Base-by-base conservation (phyloP, 2,113 vertebrate genomes). In the Strigops habroptila region DNA sequence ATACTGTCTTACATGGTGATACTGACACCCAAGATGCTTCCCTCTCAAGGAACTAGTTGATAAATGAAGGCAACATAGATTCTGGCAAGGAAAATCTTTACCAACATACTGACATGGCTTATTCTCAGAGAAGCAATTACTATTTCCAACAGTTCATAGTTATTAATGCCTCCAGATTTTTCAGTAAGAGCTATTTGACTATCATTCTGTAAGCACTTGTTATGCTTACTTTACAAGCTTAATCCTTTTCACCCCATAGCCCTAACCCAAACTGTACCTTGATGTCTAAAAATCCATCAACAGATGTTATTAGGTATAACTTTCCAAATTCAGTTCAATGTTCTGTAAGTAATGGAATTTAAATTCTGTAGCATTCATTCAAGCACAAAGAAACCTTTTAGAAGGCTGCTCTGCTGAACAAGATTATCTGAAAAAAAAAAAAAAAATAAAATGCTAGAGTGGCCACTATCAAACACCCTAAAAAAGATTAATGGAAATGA, bases 251-350 rank as follows among this genome's bases (percentile, higher is more conserved):
- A 75, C 8, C 14, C 35, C 46, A 30, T 3, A 55, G 43, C 9
- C 33, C 57, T 33, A 55, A 33, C 5, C 15, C 44, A 71, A 57
- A 44, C 30, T 63, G 33, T 27, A 21, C 10, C 27, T 15, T 76
- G 19, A 83, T 51, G 70, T 82, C 88, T 91, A 92, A 89, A 89
- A 83, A 92, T 80, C 92, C 43, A 90, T 23, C 80, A 62, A 43
- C 71, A 39, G 31, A 68, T 55, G 39, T 49, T 64, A 15, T 64
- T 59, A 91, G 57, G 48, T 37, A 51, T 49, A 51, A 64, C 24
- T 65, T 55, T 35, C 30, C 37, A 59, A 13, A 4, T 30, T 30
- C 53, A 82, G 17, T 12, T 23, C 74, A 57, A 16, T 23, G 52
- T 10, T 67, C 67, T 63, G 14, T 6, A 55, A 82, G 24, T 8